Base-by-base conservation (phyloP, 2,888 invertebrate species). In the Pollenia labialis region DNA sequence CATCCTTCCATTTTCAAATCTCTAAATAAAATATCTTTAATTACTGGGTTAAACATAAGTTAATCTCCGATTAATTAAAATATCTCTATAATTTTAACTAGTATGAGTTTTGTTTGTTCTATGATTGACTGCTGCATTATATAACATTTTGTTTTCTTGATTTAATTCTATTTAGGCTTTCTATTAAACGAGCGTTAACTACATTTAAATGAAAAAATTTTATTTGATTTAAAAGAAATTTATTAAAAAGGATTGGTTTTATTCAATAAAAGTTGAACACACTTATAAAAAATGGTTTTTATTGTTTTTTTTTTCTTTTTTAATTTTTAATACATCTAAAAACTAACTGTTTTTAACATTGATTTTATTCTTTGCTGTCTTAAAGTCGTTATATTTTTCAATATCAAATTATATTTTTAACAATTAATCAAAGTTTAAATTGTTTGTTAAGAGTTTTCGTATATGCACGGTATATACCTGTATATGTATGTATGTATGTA, bases 101-200 rank as follows among this genome's bases (percentile, higher is more conserved):
- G 7, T 48, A 62, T 16, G 12, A 40, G 44, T 52, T 14, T n/a
- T 64, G 16, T 66, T 75, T 77, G 10, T 52, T 54, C 11, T 69
- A 83, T 81, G 81, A 85, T 79, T 87, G 87, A 84, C 84, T 79
- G 46, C 42, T 84, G 87, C 87, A 84, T 72, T 52, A 10, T 44
- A 18, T n/a, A 16, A 3, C 1, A 4, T 9, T 50, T 68, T 56
- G 16, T 46, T 56, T 60, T 46, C 6, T 50, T 75, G 23, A 14
- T 80, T 72, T 32, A 77, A 72, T 18, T 79, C 87, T 87, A 84
- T 81, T 81, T 87, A 81, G 62, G 72, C 72, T n/a, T 82, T 60
- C 6, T 46, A 48, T 40, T 64, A 74, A 64, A 60, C 77, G 84
- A 84, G 77, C 72, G 68, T 77, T 81, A 77, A 23, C 54, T 74